phyloP scores from a whole-genome alignment of 2,113 vertebrate species.

The Crocuta crocuta region DNA sequence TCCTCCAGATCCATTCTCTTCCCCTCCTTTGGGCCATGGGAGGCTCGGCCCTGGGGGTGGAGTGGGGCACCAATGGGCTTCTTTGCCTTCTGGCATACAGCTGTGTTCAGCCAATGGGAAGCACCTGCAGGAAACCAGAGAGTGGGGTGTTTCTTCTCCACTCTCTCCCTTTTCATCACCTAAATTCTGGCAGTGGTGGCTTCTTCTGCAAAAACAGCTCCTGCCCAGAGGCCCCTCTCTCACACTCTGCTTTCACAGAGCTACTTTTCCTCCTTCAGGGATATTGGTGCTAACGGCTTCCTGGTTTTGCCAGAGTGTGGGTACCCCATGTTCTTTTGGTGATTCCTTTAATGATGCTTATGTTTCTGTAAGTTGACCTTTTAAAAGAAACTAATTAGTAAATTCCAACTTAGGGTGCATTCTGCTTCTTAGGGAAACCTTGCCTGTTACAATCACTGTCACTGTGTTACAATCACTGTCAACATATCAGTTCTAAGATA shows the following conservation, averaged over 20 bases:
- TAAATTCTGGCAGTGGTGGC: background rate
- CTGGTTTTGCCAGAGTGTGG: background rate
- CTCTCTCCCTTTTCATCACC: background rate
- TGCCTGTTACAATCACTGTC: background rate
- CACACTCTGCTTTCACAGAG: background rate
- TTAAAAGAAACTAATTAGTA: background rate
- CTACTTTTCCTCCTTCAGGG: background rate
- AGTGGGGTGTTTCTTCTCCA: too few relatives aligned
- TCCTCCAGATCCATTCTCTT: background rate
- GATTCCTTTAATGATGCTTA: background rate
- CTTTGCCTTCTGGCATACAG: background rate
- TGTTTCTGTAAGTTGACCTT: background rate
- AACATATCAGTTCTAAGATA: background rate
- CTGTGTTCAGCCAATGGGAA: background rate
- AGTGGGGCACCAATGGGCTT: background rate
- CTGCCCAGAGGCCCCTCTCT: background rate
- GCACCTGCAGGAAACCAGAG: background rate
- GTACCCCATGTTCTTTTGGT: background rate
- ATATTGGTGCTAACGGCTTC: background rate
- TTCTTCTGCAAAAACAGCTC: background rate
- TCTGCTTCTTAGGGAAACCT: background rate
- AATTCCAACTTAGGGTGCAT: background rate
- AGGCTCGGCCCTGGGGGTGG: background rate
- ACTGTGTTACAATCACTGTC: background rate
- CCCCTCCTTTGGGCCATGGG: background rate